Evolutionary conservation across 2,797 vertebrate species (phyloP).

Genomic region (Syndactyla subalaris): DNA sequence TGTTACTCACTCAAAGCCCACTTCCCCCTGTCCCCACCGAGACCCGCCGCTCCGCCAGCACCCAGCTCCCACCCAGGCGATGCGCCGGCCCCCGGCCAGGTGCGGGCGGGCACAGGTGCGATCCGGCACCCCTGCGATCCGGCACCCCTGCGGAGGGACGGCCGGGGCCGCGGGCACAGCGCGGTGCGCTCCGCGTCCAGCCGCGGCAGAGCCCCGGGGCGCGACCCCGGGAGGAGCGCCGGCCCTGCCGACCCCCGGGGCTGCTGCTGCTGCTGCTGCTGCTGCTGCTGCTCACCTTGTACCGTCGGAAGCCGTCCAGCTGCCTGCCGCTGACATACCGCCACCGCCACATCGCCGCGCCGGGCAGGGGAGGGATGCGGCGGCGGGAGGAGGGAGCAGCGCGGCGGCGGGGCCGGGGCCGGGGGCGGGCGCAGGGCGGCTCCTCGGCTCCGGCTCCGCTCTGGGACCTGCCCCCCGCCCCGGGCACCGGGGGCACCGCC

Average conservation of each 20-base stretch:
- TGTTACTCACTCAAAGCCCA: not conserved
- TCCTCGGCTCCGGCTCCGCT: not conserved
- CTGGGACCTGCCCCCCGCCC: not conserved
- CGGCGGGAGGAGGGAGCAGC: not conserved
- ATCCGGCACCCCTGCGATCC: not conserved
- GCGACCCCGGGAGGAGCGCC: not conserved
- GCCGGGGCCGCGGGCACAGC: not conserved
- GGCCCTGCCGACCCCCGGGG: not conserved
- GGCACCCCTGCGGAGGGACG: not conserved
- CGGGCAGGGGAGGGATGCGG: not conserved
- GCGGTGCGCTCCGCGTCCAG: not conserved
- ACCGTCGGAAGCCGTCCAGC: constrained; percentile 72
- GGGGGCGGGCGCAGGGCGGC: not conserved
- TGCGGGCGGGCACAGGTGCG: not conserved
- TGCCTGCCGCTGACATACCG: constrained; percentile 66
- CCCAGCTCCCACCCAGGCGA: fast-evolving
- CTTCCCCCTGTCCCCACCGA: not conserved
- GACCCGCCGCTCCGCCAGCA: not conserved
- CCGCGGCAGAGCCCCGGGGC: not conserved
- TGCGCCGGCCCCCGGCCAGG: not conserved
- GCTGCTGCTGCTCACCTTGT: constrained; percentile 60
- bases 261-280: not conserved
- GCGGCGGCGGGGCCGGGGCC: not conserved
- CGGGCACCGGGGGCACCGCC: not conserved
- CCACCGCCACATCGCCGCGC: constrained; percentile 67